Evolutionary conservation across 2,888 invertebrate species (phyloP), one percentile per base, ranked within the genome.

Genomic region (Onchidella celtica): DNA sequence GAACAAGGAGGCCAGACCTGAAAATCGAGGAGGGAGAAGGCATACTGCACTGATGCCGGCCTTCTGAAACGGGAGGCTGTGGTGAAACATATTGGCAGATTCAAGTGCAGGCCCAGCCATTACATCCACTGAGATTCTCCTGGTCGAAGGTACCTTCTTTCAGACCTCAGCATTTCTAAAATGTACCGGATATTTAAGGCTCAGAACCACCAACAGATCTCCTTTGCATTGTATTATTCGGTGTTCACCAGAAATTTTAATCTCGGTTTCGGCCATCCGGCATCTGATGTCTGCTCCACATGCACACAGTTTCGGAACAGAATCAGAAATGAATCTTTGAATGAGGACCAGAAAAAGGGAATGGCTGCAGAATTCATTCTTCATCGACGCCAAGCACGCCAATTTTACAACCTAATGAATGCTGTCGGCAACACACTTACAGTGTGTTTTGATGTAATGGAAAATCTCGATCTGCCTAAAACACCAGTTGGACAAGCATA

Each of bases 361-460:
- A 2, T 4, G 14, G 38, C 70, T 2, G 78, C 70, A 34, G 4
- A 70, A 47, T 82, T 63, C 38, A 47, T 61, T 9, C 34, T 81
- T 2, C 81, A 73, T 36, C 72, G 74, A n/a, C 40, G 78, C 14
- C 9, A 65, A 1, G 57, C 65, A 47, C 14, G 82, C 38, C 4
- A 47, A 9, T 82, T 82, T 38, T 82, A 82, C 38, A 57, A 79
- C n/a, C n/a, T n/a, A n/a, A n/a, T n/a, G n/a, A n/a, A n/a, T n/a
- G n/a, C n/a, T 17, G 82, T 82, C 9, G 55, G 17, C 1, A 73
- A 73, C 38, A 72, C 36, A 0, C 17, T 34, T 21, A 82, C 78
- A 3, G 24, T 82, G 3, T 82, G 79, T 72, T 79, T 82, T 65
- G 79, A 82, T 66, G 38, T 79, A 2, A 82, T 82, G 82, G 82